Percentiles rank a stretch among this genome's conserved stretches.
phyloP scores from a whole-genome alignment of 2,888 invertebrate species.

The Holacanthella duospinosa region DNA sequence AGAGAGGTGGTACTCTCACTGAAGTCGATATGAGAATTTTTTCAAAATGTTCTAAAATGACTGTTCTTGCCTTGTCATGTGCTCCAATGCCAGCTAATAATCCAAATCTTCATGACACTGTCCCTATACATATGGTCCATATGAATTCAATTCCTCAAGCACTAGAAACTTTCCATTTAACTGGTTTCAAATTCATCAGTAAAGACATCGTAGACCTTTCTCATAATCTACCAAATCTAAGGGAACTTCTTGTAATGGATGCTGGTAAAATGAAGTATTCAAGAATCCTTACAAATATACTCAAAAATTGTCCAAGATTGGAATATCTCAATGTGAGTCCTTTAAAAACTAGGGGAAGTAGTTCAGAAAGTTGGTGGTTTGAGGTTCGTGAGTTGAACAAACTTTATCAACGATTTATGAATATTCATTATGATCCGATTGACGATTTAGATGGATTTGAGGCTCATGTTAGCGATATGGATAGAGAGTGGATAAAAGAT shows the following conservation, averaged over 20 bases:
- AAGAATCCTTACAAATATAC: conserved; percentile 20
- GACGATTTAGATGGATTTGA: conserved; percentile 33
- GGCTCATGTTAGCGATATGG: conserved; percentile 19
- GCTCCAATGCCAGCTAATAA: conserved; percentile 7
- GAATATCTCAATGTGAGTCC: conserved; percentile 27
- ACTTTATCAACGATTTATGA: conserved; percentile 30
- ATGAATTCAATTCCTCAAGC: conserved; percentile 17
- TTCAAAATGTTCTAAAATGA: conserved; percentile 19
- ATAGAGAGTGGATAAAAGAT: conserved; percentile 24
- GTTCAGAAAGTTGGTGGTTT: conserved; percentile 21
- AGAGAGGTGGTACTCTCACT: no score
- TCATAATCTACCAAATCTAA: conserved; percentile 16
- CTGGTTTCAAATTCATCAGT: conserved; percentile 22
- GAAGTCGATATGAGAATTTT: no score
- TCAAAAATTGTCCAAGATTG: conserved; percentile 25
- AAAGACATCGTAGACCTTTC: conserved; percentile 24
- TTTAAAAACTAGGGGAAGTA: conserved; percentile 21
- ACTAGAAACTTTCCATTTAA: conserved; percentile 22
- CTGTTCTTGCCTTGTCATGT: conserved; percentile 23
- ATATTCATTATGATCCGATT: conserved; percentile 25
- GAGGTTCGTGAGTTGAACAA: conserved; percentile 23
- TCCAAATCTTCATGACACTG: conserved; percentile 9
- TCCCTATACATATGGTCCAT: conserved; percentile 9
- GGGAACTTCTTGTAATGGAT: conserved; percentile 26
- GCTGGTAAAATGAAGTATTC: conserved; percentile 28